Base-by-base conservation (phyloP, 2,113 vertebrate species). In the Cephalopterus ornatus region DNA sequence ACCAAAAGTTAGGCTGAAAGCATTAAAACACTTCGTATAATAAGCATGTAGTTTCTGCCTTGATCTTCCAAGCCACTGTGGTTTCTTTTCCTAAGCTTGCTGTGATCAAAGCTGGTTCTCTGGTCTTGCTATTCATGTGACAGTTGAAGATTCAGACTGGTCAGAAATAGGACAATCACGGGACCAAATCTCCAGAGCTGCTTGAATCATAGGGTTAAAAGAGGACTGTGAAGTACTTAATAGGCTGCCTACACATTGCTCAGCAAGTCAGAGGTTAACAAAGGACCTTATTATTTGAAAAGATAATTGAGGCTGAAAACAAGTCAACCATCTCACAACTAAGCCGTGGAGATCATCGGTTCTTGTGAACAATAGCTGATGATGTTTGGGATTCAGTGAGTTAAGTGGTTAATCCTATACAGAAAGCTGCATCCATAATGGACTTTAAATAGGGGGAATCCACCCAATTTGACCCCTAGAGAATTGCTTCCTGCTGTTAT, bases 331-430 rank as follows among this genome's bases (percentile, higher is more conserved):
- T 90, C 79, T 56, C 76, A 72, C 65, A 35, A 19, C 88, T 96
- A 96, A 96, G 83, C 95, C 23, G 0, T 39, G 80, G 83, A 94
- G 92, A 95, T 96, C 92, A 91, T 96, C 92, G 75, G 50, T 96
- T 95, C 85, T 65, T 62, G 20, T 68, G 92, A 91, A 96, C 88
- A 97, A 96, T 96, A 42, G 92, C 83, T 61, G 88, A 56, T 91
- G 83, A 78, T 92, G 21, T 84, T 75, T 1, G 1, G 93, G 92
- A 96, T 93, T 96, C 79, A 76, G 73, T 92, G 90, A 88, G 47
- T 87, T 94, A 94, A 96, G 92, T 96, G 92, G 91, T 94, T 96
- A 97, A 96, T 95, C 92, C 95, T 78, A 50, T 89, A 94, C 49
- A 82, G 91, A 95, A 95, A 94, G 92, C 92, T 91, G 80, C 68